Conservation (phyloP, 2,113 vertebrate species). For the Otolemur garnettii region DNA sequence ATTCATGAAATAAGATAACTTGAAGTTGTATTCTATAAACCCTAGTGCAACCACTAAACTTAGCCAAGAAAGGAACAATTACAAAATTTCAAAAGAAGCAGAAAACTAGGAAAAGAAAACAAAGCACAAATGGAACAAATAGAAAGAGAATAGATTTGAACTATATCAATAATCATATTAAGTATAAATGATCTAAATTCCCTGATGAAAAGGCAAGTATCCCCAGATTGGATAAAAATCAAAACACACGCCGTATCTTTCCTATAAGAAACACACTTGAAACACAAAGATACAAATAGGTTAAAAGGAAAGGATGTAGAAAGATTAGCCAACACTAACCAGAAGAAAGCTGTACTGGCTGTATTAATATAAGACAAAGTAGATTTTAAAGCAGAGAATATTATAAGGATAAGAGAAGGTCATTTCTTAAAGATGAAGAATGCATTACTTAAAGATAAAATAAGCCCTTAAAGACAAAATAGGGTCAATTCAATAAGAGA, state of each 20-base stretch:
- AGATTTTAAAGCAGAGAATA: slow-evolving; percentile 13
- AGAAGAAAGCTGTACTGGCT: not conserved
- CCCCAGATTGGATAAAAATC: not conserved
- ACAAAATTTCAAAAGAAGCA: not conserved
- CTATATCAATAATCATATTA: not conserved
- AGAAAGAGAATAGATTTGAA: not conserved
- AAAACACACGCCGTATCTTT: not conserved
- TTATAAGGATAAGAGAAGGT: not conserved
- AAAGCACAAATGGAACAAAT: not conserved
- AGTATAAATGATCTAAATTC: slow-evolving; percentile 22
- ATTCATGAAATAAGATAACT: not conserved
- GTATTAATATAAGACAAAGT: not conserved
- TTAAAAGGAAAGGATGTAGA: not conserved
- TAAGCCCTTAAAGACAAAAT: not conserved
- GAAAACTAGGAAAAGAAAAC: not conserved
- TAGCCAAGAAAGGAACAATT: not conserved
- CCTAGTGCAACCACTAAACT: not conserved
- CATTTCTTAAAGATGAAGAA: slow-evolving; percentile 5
- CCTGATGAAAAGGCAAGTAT: not conserved
- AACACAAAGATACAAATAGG: not conserved
- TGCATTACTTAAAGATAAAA: not conserved
- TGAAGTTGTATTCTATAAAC: not conserved
- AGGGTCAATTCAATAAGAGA: not conserved
- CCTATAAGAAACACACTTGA: not conserved
- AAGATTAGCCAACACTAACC: slow-evolving; percentile 4